Percentiles rank a stretch among this genome's conserved stretches.
Evolutionary conservation across 2,888 invertebrate species (phyloP).

Genomic region (Meta bourneti): DNA sequence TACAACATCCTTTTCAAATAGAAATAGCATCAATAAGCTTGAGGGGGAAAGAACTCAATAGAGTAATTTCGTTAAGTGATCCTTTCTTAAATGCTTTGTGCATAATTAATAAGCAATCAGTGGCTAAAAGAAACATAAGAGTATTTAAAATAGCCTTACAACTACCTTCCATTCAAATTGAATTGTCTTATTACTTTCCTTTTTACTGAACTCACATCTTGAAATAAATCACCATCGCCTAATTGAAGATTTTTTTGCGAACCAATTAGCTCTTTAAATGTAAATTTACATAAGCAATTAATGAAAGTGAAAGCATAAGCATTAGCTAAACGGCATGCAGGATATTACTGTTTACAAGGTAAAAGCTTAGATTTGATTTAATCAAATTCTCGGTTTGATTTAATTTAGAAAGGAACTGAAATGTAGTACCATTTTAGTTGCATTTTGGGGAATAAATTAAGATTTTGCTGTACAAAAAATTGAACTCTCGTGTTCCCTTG

Average conservation of each 20-base stretch:
- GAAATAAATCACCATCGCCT: neutral
- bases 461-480: too few species aligned
- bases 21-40: neutral
- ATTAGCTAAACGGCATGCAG: neutral
- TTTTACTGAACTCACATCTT: neutral
- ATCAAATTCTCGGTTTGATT: too few species aligned
- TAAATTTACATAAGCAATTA: neutral
- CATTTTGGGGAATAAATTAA: too few species aligned
- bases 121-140: neutral
- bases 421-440: too few species aligned
- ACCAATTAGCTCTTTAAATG: neutral
- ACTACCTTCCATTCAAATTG: neutral
- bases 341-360: neutral
- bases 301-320: neutral
- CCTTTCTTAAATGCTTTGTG: neutral
- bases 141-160: neutral
- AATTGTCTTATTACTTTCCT: neutral
- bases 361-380: neutral
- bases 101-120: neutral
- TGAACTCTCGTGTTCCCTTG: too few species aligned
- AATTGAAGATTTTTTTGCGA: neutral
- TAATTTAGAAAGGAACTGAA: too few species aligned
- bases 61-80: neutral
- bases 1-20: neutral
- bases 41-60: neutral